Evolutionary conservation across 1,140 invertebrate genomes (phyloP).

Genomic region (Chironomus tepperi): DNA sequence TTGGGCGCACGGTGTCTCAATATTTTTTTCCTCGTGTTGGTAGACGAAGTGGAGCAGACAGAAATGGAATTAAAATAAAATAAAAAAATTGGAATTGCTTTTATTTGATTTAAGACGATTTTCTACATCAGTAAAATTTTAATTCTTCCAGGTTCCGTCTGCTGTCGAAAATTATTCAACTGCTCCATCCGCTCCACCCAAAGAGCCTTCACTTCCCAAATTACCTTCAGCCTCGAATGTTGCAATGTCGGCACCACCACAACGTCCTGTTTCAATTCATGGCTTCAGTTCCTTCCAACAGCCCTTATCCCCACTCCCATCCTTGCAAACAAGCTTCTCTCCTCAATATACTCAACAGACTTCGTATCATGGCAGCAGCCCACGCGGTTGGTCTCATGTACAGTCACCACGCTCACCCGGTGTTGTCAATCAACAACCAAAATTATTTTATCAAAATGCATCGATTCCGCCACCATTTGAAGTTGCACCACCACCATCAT

Average conservation of each 20-base stretch:
- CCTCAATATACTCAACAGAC: background rate
- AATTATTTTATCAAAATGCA: constrained; percentile 21
- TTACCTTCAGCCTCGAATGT: background rate
- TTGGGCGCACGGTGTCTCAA: no score
- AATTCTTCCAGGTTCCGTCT: background rate
- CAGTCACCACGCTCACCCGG: background rate
- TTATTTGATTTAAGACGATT: background rate
- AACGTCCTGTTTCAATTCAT: background rate
- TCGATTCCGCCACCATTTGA: background rate
- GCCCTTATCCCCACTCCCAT: background rate
- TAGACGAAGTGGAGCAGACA: no score
- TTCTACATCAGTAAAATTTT: background rate
- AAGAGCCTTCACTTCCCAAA: background rate
- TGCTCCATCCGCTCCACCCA: background rate
- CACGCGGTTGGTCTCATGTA: constrained; percentile 25
- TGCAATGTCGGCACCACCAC: constrained; percentile 11
- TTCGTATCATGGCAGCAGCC: background rate
- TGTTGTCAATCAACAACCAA: background rate
- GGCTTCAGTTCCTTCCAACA: background rate
- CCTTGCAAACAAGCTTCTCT: background rate
- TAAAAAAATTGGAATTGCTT: no score
- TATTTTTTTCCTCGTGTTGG: no score
- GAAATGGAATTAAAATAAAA: no score
- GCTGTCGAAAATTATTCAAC: background rate
- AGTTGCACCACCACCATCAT: background rate